Percentiles rank a stretch among this genome's conserved stretches.
Conservation (phyloP, 2,888 invertebrate genomes). For the Chalcis sispes region DNA sequence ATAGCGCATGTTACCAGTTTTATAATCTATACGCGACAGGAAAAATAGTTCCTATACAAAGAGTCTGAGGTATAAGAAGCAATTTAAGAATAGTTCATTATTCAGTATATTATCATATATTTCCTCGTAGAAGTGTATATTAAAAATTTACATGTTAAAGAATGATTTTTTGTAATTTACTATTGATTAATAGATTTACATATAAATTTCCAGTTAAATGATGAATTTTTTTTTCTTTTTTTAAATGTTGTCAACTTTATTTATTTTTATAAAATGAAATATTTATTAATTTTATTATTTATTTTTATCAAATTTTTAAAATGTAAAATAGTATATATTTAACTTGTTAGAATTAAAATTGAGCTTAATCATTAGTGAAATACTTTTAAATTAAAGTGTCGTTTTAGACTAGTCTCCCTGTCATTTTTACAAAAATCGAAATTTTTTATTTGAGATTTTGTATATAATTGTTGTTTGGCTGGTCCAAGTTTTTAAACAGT, state of each 20-base stretch:
- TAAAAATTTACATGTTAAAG: too few relatives aligned
- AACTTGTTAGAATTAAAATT: neutral
- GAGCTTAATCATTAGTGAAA: neutral
- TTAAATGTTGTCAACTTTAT: too few relatives aligned
- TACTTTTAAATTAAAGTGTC: conserved; percentile 11
- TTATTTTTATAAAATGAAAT: too few relatives aligned
- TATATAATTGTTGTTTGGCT: conserved; percentile 62
- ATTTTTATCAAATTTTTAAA: neutral
- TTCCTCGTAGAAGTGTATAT: too few relatives aligned
- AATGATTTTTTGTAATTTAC: too few relatives aligned
- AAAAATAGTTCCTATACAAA: conserved; percentile 38
- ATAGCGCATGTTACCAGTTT: neutral
- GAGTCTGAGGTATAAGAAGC: conserved; percentile 24
- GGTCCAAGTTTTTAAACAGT: conserved; percentile 62
- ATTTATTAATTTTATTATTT: too few relatives aligned
- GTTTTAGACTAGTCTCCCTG: conserved; percentile 38
- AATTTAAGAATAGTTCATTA: too few relatives aligned
- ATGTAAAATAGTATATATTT: conserved; percentile 16
- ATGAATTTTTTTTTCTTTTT: too few relatives aligned
- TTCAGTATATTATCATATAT: too few relatives aligned
- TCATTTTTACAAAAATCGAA: conserved; percentile 31
- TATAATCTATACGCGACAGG: neutral
- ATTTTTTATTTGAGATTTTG: conserved; percentile 30
- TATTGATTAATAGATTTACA: too few relatives aligned
- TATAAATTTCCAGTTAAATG: too few relatives aligned